Evolutionary conservation across 2,113 vertebrate genomes (phyloP), one percentile per base, ranked within the genome.

Genomic region (Proterorhinus semilunaris): DNA sequence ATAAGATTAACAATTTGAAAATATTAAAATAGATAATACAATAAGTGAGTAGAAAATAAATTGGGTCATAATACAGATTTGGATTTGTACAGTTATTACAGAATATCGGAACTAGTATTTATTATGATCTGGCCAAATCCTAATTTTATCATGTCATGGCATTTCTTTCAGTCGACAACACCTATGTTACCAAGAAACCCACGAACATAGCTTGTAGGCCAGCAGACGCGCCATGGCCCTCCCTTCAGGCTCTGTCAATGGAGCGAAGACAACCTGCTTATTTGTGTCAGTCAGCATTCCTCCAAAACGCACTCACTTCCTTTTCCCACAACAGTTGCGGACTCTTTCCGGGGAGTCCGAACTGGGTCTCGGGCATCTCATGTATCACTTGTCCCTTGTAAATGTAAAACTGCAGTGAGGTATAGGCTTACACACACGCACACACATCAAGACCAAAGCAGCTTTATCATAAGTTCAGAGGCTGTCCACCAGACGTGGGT

Each of bases 221-320:
- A 36, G 4, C 27, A 4, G 27, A 4, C 27, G 27, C 17, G 17
- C 4, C 4, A 8, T 6, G 9, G 3, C 15, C 8, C 52, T 17
- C 53, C 1, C 80, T 86, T 59, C 16, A 74, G 42, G 55, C 55
- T 7, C 21, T 42, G 55, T 15, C 83, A 71, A 59, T 55, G 15
- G 10, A 70, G 45, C 80, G 63, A 62, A 61, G 70, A 83, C 87
- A 91, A 89, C 87, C 89, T 90, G 88, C 88, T 90, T 84, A 90
- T 90, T 89, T 89, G 80, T 89, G 88, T 90, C 90, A 82, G 79
- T 89, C 88, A 87, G 87, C 87, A 88, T 90, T 90, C 85, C 88
- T 85, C 70, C 76, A 81, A 76, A 69, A 76, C 79, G 79, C 69
- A 17, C 62, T 79, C 54, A 78, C 82, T 83, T 85, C 83, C 80